Conservation (phyloP, 2,888 invertebrate genomes). For the Steinernema hermaphroditum region DNA sequence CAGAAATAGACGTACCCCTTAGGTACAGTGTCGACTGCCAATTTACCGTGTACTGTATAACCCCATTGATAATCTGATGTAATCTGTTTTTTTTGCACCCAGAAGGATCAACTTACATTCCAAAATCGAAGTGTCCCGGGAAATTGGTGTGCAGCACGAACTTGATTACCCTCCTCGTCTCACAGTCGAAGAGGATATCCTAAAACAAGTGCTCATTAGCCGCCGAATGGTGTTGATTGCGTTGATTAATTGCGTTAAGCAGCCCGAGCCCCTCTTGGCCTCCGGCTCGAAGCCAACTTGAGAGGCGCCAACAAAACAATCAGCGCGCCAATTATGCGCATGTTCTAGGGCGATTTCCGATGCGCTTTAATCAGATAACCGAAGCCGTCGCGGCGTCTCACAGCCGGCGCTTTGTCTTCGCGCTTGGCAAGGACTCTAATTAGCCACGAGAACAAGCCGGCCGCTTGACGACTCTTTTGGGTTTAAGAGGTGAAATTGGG, state of each 20-base stretch:
- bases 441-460: not conserved
- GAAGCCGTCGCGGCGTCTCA: not conserved
- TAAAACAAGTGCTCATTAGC: slow-evolving; percentile 67
- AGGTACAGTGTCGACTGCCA: no score
- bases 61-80: no score
- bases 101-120: slow-evolving; percentile 74
- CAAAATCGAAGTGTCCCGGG: slow-evolving; percentile 99
- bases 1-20: no score
- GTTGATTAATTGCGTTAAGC: slow-evolving; percentile 27
- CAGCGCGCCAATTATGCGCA: slow-evolving; percentile 27
- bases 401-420: slow-evolving; percentile 25
- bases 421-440: slow-evolving; percentile 13
- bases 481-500: slow-evolving; percentile 22
- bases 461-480: not conserved
- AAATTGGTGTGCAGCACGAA: slow-evolving; percentile 96
- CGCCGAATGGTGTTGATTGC: slow-evolving; percentile 19
- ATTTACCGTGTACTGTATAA: no score
- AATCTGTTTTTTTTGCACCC: no score
- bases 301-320: slow-evolving; percentile 26
- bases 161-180: slow-evolving; percentile 90
- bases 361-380: slow-evolving; percentile 26
- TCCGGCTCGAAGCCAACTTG: slow-evolving; percentile 24
- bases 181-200: slow-evolving; percentile 95
- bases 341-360: slow-evolving; percentile 2
- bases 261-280: not conserved